phyloP scores from a whole-genome alignment of 1,140 invertebrate genomes.

The Heliothis virescens region DNA sequence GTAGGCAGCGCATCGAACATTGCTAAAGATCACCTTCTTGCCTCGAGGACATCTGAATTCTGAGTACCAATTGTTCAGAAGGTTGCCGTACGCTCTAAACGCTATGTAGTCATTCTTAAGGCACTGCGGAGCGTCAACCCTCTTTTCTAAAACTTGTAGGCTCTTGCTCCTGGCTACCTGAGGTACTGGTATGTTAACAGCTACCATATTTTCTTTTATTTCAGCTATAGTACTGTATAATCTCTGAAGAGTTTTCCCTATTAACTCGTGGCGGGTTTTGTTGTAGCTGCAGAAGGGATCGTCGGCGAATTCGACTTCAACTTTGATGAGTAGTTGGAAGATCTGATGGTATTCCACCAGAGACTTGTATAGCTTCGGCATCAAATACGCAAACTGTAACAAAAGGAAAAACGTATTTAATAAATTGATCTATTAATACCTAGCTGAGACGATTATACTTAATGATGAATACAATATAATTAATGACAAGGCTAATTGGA shows the following conservation, averaged over 20 bases:
- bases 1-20: slow-evolving; percentile 63
- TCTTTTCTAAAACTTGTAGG: slow-evolving; percentile 63
- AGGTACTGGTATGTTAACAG: slow-evolving; percentile 65
- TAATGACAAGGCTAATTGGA: slow-evolving; percentile 34
- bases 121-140: slow-evolving; percentile 73
- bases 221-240: slow-evolving; percentile 73
- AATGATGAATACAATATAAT: not conserved
- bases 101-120: slow-evolving; percentile 77
- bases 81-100: slow-evolving; percentile 76
- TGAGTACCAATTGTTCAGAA: slow-evolving; percentile 77
- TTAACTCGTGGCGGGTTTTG: slow-evolving; percentile 65
- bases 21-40: slow-evolving; percentile 66
- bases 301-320: slow-evolving; percentile 68
- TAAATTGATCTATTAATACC: slow-evolving; percentile 17
- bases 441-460: not conserved
- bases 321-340: slow-evolving; percentile 71
- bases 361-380: slow-evolving; percentile 77
- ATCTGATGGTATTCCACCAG: slow-evolving; percentile 72
- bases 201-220: slow-evolving; percentile 72
- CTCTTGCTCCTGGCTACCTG: slow-evolving; percentile 64
- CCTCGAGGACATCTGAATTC: slow-evolving; percentile 75
- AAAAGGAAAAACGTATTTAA: slow-evolving; percentile 66
- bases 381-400: slow-evolving; percentile 79
- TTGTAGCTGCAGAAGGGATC: slow-evolving; percentile 72
- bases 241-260: slow-evolving; percentile 64